phyloP scores from a whole-genome alignment of 2,113 vertebrate species.

The Limanda limanda region DNA sequence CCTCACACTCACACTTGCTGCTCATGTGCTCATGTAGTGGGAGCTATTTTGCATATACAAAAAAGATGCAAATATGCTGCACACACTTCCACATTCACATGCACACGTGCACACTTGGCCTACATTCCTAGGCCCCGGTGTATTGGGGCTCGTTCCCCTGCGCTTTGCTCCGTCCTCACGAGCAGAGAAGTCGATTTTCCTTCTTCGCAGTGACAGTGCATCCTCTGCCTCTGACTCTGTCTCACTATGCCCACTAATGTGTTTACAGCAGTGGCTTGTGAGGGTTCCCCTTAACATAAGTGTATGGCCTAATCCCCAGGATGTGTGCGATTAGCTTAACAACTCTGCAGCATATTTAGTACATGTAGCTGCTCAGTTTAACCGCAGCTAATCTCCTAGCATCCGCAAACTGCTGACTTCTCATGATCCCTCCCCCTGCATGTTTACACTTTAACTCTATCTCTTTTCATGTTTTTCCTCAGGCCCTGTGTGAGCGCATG shows the following conservation, averaged over 20 bases:
- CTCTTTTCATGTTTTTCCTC: conserved; percentile 56
- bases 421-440: conserved; percentile 57
- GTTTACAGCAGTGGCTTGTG: conserved; percentile 45
- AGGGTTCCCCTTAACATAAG: conserved; percentile 48
- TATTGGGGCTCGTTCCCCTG: conserved; percentile 14
- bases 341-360: conserved; percentile 64
- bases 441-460: conserved; percentile 62
- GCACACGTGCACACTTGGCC: conserved; percentile 25
- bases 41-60: conserved; percentile 57
- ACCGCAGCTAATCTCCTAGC: conserved; percentile 72
- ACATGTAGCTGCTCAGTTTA: conserved; percentile 74
- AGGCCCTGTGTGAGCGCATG: conserved; percentile 18
- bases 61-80: conserved; percentile 40
- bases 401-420: conserved; percentile 64
- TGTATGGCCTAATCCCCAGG: conserved; percentile 72
- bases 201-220: conserved; percentile 32
- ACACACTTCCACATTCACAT: conserved; percentile 36
- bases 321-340: conserved; percentile 73
- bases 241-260: conserved; percentile 31
- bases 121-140: conserved; percentile 14
- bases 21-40: conserved; percentile 20
- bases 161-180: conserved; percentile 11
- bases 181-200: conserved; percentile 29
- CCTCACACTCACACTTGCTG: conserved; percentile 15
- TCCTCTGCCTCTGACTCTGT: conserved; percentile 30